Evolutionary conservation across 2,797 vertebrate genomes (phyloP).

Genomic region (Enteromius radiatus): DNA sequence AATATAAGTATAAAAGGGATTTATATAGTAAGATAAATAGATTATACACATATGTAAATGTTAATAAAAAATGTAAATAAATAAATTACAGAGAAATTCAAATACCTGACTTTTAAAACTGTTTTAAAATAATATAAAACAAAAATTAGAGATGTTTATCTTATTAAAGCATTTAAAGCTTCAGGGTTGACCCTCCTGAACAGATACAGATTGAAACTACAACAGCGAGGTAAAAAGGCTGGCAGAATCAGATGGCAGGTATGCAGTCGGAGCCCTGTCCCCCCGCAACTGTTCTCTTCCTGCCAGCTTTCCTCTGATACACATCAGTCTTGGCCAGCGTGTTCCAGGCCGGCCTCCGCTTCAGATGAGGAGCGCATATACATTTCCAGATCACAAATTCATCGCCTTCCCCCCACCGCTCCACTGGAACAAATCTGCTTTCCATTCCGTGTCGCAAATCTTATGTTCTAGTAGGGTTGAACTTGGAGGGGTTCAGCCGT

Average conservation of each 20-base stretch:
- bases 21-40: not conserved
- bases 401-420: conserved; percentile 34
- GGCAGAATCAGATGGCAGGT: conserved; percentile 42
- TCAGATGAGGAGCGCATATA: conserved; percentile 50
- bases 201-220: conserved; percentile 54
- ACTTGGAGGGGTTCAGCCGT: conserved; percentile 44
- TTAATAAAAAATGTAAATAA: not conserved
- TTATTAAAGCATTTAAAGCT: not conserved
- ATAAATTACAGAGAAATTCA: not conserved
- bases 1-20: not conserved
- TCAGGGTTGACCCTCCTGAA: conserved; percentile 24
- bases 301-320: conserved; percentile 56
- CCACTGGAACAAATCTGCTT: conserved; percentile 67
- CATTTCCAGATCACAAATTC: conserved; percentile 56
- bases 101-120: too few species aligned
- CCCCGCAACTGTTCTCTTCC: conserved; percentile 53
- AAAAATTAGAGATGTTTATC: not conserved
- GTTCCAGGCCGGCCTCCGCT: conserved; percentile 32
- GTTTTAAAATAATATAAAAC: too few species aligned
- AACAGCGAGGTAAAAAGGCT: conserved; percentile 30
- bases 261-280: conserved; percentile 34
- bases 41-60: not conserved
- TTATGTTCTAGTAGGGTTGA: conserved; percentile 58
- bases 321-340: conserved; percentile 56
- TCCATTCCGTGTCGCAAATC: conserved; percentile 60